These are phyloP conservation scores for Myotis yumanensis DNA, from an alignment of 2,113 vertebrate genomes.

Conservation along the genomic window DNA sequence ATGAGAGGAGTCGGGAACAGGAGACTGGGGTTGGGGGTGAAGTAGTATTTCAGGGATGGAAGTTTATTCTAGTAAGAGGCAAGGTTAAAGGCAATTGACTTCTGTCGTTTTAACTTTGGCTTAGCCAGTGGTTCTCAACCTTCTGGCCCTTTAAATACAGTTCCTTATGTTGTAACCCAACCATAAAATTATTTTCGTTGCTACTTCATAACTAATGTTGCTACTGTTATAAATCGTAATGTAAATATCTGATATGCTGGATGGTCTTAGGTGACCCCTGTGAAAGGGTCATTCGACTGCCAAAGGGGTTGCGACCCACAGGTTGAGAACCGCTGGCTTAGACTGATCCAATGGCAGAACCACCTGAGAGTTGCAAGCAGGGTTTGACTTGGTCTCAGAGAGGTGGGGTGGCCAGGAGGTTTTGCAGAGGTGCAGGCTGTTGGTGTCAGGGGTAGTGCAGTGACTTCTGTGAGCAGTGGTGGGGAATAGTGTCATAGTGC, in stretches of 20 bases:
- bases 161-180: too few relatives aligned
- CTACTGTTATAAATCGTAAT: too few relatives aligned
- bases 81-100: neutral
- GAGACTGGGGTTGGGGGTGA: neutral
- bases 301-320: too few relatives aligned
- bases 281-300: too few relatives aligned
- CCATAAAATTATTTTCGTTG: too few relatives aligned
- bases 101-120: neutral
- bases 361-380: neutral
- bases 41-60: neutral
- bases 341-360: neutral
- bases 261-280: too few relatives aligned
- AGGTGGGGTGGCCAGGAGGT: neutral
- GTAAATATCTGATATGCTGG: too few relatives aligned
- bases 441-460: too few relatives aligned
- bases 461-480: neutral
- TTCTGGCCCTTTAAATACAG: too few relatives aligned
- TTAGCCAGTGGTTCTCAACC: too few relatives aligned
- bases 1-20: neutral
- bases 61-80: neutral
- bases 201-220: too few relatives aligned
- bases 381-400: neutral
- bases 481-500: neutral
- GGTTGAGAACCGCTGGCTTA: neutral
- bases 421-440: neutral